Evolutionary conservation across 2,797 vertebrate genomes (phyloP).

Genomic region (Pseudocheirus occidentalis): DNA sequence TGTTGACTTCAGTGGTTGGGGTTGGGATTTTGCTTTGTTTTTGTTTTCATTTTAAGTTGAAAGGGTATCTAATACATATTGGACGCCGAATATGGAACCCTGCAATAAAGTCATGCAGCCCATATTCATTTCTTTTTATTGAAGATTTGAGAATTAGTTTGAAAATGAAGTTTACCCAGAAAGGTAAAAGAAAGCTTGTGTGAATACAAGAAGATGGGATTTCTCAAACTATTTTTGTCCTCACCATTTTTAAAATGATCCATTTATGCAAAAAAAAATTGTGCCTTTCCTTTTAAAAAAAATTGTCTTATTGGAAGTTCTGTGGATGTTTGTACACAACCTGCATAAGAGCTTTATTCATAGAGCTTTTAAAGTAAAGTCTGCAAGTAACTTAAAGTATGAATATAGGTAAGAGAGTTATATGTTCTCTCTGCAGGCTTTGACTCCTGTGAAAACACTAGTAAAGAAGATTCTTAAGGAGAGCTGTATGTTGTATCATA

Average conservation of each 20-base stretch:
- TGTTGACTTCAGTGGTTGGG: background rate
- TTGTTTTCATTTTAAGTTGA: background rate
- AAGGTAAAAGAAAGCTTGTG: background rate
- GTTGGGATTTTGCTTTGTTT: background rate
- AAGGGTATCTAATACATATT: constrained; percentile 30
- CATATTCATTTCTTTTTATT: constrained; percentile 21
- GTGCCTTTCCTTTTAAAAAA: constrained; percentile 22
- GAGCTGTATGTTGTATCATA: constrained; percentile 36
- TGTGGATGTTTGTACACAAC: constrained; percentile 25
- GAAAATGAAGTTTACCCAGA: constrained; percentile 64
- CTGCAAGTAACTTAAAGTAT: constrained; percentile 21
- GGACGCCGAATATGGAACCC: constrained; percentile 17
- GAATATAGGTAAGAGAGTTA: constrained; percentile 9
- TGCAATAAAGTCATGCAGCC: constrained; percentile 50
- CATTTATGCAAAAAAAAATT: constrained; percentile 2
- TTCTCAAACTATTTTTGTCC: background rate
- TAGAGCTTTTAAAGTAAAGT: constrained; percentile 45
- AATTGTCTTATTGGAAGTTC: background rate
- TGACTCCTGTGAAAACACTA: constrained; percentile 46
- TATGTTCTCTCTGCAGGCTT: constrained; percentile 38
- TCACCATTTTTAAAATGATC: constrained; percentile 18
- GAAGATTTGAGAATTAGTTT: background rate
- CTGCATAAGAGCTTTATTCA: constrained; percentile 35
- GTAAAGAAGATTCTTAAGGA: constrained; percentile 27
- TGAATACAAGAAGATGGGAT: background rate